Evolutionary conservation across 2,888 invertebrate genomes (phyloP).

Genomic region (Margaritifera margaritifera): DNA sequence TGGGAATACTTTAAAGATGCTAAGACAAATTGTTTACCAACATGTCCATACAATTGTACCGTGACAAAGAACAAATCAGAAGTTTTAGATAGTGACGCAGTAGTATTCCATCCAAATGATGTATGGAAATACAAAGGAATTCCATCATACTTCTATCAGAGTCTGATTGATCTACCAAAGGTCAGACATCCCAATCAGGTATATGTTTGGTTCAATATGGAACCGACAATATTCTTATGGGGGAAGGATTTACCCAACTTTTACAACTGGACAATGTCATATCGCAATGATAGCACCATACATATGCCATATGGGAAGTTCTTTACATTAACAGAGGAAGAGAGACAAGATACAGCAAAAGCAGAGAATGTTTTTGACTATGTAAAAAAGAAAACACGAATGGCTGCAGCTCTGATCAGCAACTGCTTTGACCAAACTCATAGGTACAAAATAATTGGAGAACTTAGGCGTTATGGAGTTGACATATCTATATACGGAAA

Average conservation of each 20-base stretch:
- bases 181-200: slow-evolving; percentile 45
- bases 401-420: slow-evolving; percentile 23
- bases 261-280: slow-evolving; percentile 60
- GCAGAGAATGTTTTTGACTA: slow-evolving; percentile 16
- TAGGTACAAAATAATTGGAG: slow-evolving; percentile 28
- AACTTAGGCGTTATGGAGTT: slow-evolving; percentile 25
- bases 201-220: slow-evolving; percentile 53
- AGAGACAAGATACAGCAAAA: background rate
- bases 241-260: slow-evolving; percentile 27
- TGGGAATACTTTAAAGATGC: too few relatives aligned
- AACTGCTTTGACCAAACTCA: slow-evolving; percentile 35
- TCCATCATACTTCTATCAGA: too few relatives aligned
- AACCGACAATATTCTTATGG: slow-evolving; percentile 51
- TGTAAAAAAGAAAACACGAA: slow-evolving; percentile 22
- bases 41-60: too few relatives aligned
- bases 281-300: slow-evolving; percentile 51
- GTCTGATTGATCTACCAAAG: background rate
- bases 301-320: slow-evolving; percentile 45
- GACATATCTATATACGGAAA: slow-evolving; percentile 20
- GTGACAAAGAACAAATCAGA: too few relatives aligned
- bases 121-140: too few relatives aligned
- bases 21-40: too few relatives aligned
- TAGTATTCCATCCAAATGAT: too few relatives aligned
- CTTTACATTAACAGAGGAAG: slow-evolving; percentile 16
- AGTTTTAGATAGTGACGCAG: too few relatives aligned